phyloP scores from a whole-genome alignment of 2,888 invertebrate species.

The Cephus pygmeus region DNA sequence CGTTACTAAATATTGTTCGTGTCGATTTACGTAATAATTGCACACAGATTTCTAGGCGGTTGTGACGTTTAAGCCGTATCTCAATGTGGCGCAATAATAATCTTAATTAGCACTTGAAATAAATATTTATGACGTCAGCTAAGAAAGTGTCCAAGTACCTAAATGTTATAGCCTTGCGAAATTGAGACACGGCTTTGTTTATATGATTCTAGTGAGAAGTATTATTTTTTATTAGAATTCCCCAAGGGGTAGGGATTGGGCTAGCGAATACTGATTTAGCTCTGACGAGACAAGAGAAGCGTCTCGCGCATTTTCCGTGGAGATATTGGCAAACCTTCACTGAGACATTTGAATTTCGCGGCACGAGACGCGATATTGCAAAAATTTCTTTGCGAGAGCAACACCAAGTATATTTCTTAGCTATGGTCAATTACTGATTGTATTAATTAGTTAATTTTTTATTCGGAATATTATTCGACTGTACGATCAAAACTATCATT shows the following conservation, averaged over 20 bases:
- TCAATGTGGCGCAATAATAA: neutral
- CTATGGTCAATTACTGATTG: neutral
- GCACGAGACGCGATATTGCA: neutral
- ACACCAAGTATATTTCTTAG: neutral
- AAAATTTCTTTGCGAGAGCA: neutral
- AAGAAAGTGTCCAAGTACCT: neutral
- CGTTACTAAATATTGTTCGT: neutral
- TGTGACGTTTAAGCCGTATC: neutral
- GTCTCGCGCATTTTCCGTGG: conserved; percentile 31
- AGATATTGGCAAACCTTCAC: conserved; percentile 70
- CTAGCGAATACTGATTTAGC: conserved; percentile 27
- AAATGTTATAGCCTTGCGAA: neutral
- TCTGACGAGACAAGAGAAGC: conserved; percentile 13
- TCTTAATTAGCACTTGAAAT: neutral
- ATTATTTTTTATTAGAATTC: conserved; percentile 43
- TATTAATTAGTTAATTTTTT: neutral
- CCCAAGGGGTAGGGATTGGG: conserved; percentile 23
- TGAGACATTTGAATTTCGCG: conserved; percentile 42
- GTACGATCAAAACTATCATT: conserved; percentile 36
- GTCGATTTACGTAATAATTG: neutral
- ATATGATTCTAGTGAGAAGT: conserved; percentile 26
- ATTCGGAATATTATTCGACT: conserved; percentile 42
- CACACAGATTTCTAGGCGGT: neutral
- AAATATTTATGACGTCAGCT: neutral
- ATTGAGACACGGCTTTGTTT: neutral